phyloP scores from a whole-genome alignment of 2,797 vertebrate species.

The Limnodromus scolopaceus region DNA sequence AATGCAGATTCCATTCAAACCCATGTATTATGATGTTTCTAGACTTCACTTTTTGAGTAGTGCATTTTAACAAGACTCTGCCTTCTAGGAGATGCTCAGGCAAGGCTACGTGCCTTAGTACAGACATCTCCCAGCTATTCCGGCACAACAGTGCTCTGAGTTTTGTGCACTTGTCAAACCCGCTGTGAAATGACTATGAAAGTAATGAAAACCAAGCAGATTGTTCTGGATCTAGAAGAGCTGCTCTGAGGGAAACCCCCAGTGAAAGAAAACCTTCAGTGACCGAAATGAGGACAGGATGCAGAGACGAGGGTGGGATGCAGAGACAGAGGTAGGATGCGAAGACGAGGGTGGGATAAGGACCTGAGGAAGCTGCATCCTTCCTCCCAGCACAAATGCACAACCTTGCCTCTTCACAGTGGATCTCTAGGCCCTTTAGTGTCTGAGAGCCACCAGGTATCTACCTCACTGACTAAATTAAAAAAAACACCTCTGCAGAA shows the following conservation, averaged over 20 bases:
- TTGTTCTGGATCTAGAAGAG: background rate
- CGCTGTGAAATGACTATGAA: background rate
- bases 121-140: background rate
- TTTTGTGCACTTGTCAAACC: background rate
- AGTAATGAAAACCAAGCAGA: background rate
- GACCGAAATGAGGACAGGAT: background rate
- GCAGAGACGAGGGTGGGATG: background rate
- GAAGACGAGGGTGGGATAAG: background rate
- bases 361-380: background rate
- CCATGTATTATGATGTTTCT: background rate
- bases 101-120: background rate
- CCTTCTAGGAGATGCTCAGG: background rate
- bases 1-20: background rate
- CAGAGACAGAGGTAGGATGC: background rate
- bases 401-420: background rate
- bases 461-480: background rate
- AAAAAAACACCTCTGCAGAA: background rate
- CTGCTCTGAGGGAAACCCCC: background rate
- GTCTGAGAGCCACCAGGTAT: background rate
- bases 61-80: background rate
- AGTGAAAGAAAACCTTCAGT: background rate
- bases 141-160: background rate
- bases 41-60: background rate
- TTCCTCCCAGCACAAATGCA: background rate
- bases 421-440: background rate